A percentile compares a stretch with the other conserved stretches of the same genome.
phyloP scores from a whole-genome alignment of 2,113 vertebrate species.

The Zosterops japonicus region DNA sequence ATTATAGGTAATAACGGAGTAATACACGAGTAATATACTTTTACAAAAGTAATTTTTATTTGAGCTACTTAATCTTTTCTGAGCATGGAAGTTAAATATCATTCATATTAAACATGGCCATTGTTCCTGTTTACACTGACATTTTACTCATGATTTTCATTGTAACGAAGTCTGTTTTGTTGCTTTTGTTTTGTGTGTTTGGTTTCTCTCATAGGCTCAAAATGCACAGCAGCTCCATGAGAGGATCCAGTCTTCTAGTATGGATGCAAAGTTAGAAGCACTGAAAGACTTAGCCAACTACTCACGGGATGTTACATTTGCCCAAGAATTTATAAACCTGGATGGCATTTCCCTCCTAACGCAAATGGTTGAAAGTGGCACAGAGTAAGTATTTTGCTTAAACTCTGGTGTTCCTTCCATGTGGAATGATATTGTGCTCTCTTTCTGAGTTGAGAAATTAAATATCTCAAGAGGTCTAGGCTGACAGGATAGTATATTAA shows the following conservation, averaged over 20 bases:
- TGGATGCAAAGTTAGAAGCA: constrained; percentile 95
- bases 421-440: not conserved
- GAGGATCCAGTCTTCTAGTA: constrained; percentile 93
- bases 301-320: constrained; percentile 93
- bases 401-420: accelerated
- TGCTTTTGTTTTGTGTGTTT: not conserved
- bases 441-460: not conserved
- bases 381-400: constrained; percentile 84
- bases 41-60: not conserved
- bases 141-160: not conserved
- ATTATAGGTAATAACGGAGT: not conserved
- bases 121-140: not conserved
- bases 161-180: not conserved
- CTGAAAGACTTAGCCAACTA: constrained; percentile 94
- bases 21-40: not conserved
- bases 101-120: not conserved
- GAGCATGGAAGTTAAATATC: not conserved
- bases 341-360: constrained; percentile 95
- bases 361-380: constrained; percentile 97
- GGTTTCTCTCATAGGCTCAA: constrained; percentile 78
- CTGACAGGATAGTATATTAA: not conserved
- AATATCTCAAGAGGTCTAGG: not conserved
- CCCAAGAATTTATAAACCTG: constrained; percentile 97
- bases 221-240: constrained; percentile 91
- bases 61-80: not conserved